phyloP scores from a whole-genome alignment of 2,888 invertebrate genomes.

The Colostygia pectinataria region DNA sequence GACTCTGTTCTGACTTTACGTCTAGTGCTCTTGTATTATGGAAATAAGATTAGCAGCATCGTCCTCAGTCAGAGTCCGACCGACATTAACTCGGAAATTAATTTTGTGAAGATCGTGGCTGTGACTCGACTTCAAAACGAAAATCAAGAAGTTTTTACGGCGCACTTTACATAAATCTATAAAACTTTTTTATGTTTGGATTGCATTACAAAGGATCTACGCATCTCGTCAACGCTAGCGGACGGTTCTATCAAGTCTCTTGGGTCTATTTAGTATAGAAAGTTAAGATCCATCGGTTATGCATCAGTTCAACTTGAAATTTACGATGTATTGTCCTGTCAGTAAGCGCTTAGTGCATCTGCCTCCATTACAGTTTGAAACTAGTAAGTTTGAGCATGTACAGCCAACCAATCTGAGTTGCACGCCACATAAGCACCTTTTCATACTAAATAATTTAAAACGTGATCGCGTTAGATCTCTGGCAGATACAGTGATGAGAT shows the following conservation, averaged over 20 bases:
- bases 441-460: no score
- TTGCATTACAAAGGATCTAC: conserved; percentile 15
- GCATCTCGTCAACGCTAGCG: conserved; percentile 5
- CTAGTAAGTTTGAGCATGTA: conserved; percentile 17
- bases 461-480: no score
- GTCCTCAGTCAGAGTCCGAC: conserved; percentile 17
- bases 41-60: conserved; percentile 26
- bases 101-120: conserved; percentile 23
- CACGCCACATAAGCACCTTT: no score
- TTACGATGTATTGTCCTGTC: conserved; percentile 22
- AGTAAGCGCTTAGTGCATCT: conserved; percentile 23
- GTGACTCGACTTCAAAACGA: conserved; percentile 12
- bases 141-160: conserved; percentile 16
- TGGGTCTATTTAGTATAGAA: conserved; percentile 13
- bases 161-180: conserved; percentile 17
- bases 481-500: no score
- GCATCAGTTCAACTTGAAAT: conserved; percentile 19
- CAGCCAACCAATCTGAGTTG: no score
- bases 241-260: conserved; percentile 16
- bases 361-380: conserved; percentile 27
- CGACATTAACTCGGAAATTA: conserved; percentile 27
- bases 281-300: conserved; percentile 23
- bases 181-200: conserved; percentile 17
- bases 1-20: conserved; percentile 21
- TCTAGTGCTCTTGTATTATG: conserved; percentile 30